Base-by-base conservation (phyloP, 2,797 vertebrate species). In the Aselliscus stoliczkanus region DNA sequence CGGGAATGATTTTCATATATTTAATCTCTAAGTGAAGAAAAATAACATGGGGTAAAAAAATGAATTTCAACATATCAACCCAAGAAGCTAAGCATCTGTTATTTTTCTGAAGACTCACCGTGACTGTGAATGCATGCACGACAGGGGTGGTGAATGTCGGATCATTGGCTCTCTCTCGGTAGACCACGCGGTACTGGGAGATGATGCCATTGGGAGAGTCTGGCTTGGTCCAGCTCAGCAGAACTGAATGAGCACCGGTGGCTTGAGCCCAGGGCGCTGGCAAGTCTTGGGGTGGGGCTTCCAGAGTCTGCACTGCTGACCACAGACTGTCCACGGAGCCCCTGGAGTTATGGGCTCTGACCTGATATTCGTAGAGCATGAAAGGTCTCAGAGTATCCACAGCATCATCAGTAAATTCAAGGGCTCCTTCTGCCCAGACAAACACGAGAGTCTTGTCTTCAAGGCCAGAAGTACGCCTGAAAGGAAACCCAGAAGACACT, bases 391-490 rank as follows among this genome's bases (percentile, higher is more conserved):
- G 98, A 56, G 97, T 94, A 7, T 99, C 98, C 0, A 99, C 99
- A 0, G 98, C 98, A 37, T 99, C 98, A 39, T 99, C 99, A 0
- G 98, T 98, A 96, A 99, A 99, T 94, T 99, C 98, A 65, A 99
- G 98, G 0, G 98, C 95, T 88, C 99, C 99, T 95, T 98, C 98
- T 7, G 98, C 98, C 99, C 99, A 99, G 97, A 99, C 98, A 96
- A 99, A 99, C 90, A 99, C 97, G 96, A 99, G 98, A 21, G 99
- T 97, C 88, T 99, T 98, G 86, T 99, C 98, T 93, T 98, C 98
- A 31, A 97, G 98, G 91, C 98, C 98, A 70, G 98, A 92, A 84
- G 98, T 98, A 96, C 98, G 98, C 90, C 99, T 99, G 93, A 17
- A 98, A 98, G 77, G 25, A 96, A 96, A 97, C 15, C 77, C 92